Evolutionary conservation across 2,888 invertebrate genomes (phyloP), one percentile per base, ranked within the genome.

Genomic region (Pseudoips prasinana): DNA sequence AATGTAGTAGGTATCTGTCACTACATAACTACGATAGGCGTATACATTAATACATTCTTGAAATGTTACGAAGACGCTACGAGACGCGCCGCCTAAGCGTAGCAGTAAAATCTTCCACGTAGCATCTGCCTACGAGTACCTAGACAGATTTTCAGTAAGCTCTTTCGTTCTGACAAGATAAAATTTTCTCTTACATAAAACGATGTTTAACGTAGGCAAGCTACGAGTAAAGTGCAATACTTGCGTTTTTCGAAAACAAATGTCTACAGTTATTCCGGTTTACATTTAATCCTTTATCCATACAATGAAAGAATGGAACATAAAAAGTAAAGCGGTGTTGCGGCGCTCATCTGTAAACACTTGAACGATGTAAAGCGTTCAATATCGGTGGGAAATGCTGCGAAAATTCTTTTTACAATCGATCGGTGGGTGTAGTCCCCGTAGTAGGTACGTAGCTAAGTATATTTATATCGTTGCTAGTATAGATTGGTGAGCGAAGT

Each of bases 401-500:
- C 66, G 76, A 79, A 81, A 81, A 76, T 74, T 79, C 69, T 66
- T 58, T 65, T 51, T 59, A 63, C 64, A 67, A 84, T 84, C 86
- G 85, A 86, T 87, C 77, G 76, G 67, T 86, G 82, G 84, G 85
- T 81, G 86, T 77, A 66, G 53, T 66, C 53, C 34, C 46, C 50
- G 47, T 46, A 40, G 34, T 20, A n/a, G n/a, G 20, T 20, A 20
- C 2, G 4, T 6, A 18, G 7, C 3, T n/a, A 20, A 20, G 14
- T 5, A 14, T 14, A 14, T 14, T 14, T 14, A 14, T 14, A 14
- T 14, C 14, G 14, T 20, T 20, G 20, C 7, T 7, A 20, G 55
- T 57, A 64, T 48, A 70, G 78, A 83, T 84, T 85, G 86, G 85
- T 73, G 7, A 20, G 20, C n/a, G 20, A 7, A 20, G 20, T 61